A percentile compares a stretch with the other conserved stretches of the same genome.
Conservation (phyloP, 1,140 invertebrate species). For the Hycleus cichorii region DNA sequence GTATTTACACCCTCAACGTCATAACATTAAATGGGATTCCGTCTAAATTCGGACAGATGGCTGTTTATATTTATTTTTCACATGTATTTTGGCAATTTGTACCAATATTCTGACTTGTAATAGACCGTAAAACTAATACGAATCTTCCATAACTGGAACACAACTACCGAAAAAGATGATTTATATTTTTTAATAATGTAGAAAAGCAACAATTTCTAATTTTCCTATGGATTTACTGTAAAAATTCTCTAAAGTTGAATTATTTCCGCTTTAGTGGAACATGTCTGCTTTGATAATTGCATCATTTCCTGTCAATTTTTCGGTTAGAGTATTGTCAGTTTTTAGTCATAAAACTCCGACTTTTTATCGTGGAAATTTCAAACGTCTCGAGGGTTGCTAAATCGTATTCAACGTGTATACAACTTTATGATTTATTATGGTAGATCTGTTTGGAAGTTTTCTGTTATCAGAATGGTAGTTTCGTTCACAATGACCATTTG, state of each 20-base stretch:
- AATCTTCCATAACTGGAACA: too few relatives aligned
- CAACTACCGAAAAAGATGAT: too few relatives aligned
- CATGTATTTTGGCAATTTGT: slow-evolving; percentile 32
- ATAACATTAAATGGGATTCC: slow-evolving; percentile 22
- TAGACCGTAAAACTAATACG: slow-evolving; percentile 20
- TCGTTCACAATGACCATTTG: slow-evolving; percentile 19
- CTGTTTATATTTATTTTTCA: slow-evolving; percentile 33
- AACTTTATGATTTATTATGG: slow-evolving; percentile 24
- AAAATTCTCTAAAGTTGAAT: too few relatives aligned
- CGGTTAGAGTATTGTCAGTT: not conserved
- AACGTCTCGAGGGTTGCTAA: slow-evolving; percentile 6
- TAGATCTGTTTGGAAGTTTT: slow-evolving; percentile 20
- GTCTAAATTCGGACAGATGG: slow-evolving; percentile 32
- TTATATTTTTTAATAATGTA: too few relatives aligned
- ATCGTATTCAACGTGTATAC: slow-evolving; percentile 19
- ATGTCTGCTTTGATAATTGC: slow-evolving; percentile 4
- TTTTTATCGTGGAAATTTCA: slow-evolving; percentile 13
- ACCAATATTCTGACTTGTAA: slow-evolving; percentile 27
- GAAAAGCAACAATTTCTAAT: too few relatives aligned
- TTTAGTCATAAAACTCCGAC: slow-evolving; percentile 3
- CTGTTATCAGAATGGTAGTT: slow-evolving; percentile 16
- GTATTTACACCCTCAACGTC: not conserved
- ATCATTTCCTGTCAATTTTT: slow-evolving; percentile 10
- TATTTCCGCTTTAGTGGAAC: too few relatives aligned
- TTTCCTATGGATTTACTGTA: too few relatives aligned